Evolutionary conservation across 1,140 invertebrate species (phyloP).

Genomic region (Drosophila subobscura): DNA sequence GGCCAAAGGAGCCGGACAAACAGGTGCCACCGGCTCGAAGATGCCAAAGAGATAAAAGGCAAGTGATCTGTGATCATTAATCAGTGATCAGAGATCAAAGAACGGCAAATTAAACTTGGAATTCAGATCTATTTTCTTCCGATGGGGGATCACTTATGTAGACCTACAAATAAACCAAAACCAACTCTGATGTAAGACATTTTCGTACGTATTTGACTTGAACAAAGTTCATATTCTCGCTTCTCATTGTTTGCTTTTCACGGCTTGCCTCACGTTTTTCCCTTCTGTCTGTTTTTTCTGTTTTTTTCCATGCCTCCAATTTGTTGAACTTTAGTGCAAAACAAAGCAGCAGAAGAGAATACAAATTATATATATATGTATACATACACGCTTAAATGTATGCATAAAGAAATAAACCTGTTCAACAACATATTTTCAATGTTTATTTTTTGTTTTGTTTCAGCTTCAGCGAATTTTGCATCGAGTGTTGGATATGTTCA

Average conservation of each 20-base stretch:
- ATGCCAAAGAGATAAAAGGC: slow-evolving; percentile 4
- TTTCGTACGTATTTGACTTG: slow-evolving; percentile 30
- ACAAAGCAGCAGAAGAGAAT: slow-evolving; percentile 26
- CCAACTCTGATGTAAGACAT: slow-evolving; percentile 39
- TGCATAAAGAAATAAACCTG: slow-evolving; percentile 66
- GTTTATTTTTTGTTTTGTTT: slow-evolving; percentile 48
- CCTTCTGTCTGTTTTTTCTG: slow-evolving; percentile 7
- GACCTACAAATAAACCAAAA: slow-evolving; percentile 19
- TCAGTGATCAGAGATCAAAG: slow-evolving; percentile 29
- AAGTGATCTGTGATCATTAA: slow-evolving; percentile 27
- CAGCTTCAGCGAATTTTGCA: slow-evolving; percentile 37
- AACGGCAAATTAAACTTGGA: slow-evolving; percentile 9
- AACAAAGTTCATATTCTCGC: slow-evolving; percentile 45
- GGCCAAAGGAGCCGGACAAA: slow-evolving; percentile 27
- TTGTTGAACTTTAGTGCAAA: slow-evolving; percentile 70
- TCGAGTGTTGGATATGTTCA: slow-evolving; percentile 36
- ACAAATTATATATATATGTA: slow-evolving; percentile 13
- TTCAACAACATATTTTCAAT: slow-evolving; percentile 57
- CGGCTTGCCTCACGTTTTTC: slow-evolving; percentile 53
- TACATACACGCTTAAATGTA: slow-evolving; percentile 19
- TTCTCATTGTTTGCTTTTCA: slow-evolving; percentile 53
- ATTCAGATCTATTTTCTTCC: slow-evolving; percentile 6
- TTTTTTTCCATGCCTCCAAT: slow-evolving; percentile 25
- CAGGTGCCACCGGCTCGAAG: slow-evolving; percentile 3
- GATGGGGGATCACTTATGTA: slow-evolving; percentile 15